Evolutionary conservation across 1,140 invertebrate genomes (phyloP), one percentile per base, ranked within the genome.

Genomic region (Physella acuta): DNA sequence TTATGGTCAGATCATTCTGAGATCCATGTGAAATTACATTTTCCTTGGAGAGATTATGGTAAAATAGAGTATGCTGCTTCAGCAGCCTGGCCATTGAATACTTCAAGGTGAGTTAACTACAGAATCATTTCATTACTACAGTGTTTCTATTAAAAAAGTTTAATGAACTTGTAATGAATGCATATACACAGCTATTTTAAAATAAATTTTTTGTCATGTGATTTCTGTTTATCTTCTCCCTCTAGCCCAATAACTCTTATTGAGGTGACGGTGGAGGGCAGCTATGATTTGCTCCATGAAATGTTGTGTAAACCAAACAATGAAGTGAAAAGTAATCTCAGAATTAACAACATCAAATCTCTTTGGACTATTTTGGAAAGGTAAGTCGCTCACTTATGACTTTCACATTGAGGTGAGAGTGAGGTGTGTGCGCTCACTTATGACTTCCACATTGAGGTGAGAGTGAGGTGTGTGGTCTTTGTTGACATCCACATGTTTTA

Each of bases 231-330:
- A 16, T 28, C 31, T 52, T 51, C 60, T 55, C 37, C 58, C 51
- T 39, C 2, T 73, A 81, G 80, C 39, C 61, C 59, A 28, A 44
- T 71, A 26, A 82, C 78, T 17, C 76, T 79, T 63, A 78, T 78
- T 63, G 85, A 86, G 74, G 79, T 84, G 55, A 68, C 78, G 63
- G 75, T 85, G 81, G 71, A 81, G 89, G 91, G 90, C 2, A 89
- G 90, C 1, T 92, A 93, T 78, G 91, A 93, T 78, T 93, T 93
- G 85, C 83, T 93, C 24, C 91, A 92, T 79, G 92, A 93, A 76
- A 89, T 92, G 26, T 92, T 90, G 1, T 92, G 90, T 80, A 81
- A 89, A 31, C 88, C 88, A 73, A 90, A 90, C 73, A 88, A 88
- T 51, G 59, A 65, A 4, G 58, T 60, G 16, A 75, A 74, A 74